Conservation (phyloP, 2,113 vertebrate species). For the Tachysurus vachellii region DNA sequence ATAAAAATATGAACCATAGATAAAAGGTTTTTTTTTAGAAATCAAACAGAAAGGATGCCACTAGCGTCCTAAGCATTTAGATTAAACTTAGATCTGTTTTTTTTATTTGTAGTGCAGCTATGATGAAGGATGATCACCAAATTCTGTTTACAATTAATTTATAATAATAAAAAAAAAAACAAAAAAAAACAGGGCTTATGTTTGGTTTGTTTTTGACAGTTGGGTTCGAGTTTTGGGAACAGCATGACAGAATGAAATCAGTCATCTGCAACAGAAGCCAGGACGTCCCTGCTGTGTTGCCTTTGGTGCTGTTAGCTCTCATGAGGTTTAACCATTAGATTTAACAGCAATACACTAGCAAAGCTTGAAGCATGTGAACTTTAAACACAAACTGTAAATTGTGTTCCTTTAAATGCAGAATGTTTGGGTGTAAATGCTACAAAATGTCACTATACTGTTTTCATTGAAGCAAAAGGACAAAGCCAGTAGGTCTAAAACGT, state of each 20-base stretch:
- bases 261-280: slow-evolving; percentile 19
- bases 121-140: slow-evolving; percentile 1
- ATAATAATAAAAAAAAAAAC: neutral
- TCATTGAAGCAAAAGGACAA: neutral
- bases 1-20: neutral
- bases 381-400: neutral
- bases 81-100: neutral
- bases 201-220: slow-evolving; percentile 41
- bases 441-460: neutral
- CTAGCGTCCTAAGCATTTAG: neutral
- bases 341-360: neutral
- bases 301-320: slow-evolving; percentile 29
- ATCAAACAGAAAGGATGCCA: neutral
- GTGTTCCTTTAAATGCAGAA: neutral
- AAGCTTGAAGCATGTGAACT: neutral
- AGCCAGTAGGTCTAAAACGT: neutral
- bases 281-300: slow-evolving; percentile 23
- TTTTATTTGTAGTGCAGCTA: neutral
- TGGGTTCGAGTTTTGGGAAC: slow-evolving; percentile 31
- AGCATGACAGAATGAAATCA: slow-evolving; percentile 20
- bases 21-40: neutral
- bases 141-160: neutral
- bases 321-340: slow-evolving; percentile 32
- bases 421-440: neutral
- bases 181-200: slow-evolving; percentile 24